Percentiles rank a stretch among this genome's conserved stretches.
phyloP scores from a whole-genome alignment of 2,797 vertebrate genomes.

The Sphenopsis melanotis region DNA sequence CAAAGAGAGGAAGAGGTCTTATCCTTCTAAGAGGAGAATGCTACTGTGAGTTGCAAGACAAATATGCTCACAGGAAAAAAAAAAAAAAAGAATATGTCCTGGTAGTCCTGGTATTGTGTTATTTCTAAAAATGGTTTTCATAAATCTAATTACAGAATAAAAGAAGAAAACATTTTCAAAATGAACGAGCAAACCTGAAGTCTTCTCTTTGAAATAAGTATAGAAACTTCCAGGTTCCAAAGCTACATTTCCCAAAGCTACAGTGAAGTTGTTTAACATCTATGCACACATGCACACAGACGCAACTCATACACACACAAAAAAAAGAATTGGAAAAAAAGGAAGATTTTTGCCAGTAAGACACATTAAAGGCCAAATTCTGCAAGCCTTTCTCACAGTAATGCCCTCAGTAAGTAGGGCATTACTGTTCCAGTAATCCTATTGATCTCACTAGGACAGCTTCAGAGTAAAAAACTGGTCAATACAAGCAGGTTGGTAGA shows the following conservation, averaged over 20 bases:
- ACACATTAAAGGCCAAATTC: background rate
- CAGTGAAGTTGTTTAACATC: background rate
- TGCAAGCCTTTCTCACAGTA: background rate
- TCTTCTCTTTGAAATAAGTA: background rate
- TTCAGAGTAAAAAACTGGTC: background rate
- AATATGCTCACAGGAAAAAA: background rate
- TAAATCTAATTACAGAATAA: background rate
- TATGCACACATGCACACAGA: background rate
- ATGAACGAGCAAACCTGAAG: background rate
- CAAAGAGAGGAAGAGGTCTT: background rate
- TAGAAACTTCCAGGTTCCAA: background rate
- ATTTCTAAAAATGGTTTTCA: background rate
- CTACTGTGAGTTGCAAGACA: background rate
- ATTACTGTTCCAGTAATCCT: background rate
- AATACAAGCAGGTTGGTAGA: background rate
- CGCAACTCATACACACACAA: background rate
- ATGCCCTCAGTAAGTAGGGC: background rate
- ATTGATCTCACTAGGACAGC: background rate
- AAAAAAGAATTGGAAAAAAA: background rate
- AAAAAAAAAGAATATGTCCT: background rate
- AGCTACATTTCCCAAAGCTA: background rate
- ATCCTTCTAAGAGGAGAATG: background rate
- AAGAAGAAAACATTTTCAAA: background rate
- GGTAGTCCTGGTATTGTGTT: background rate
- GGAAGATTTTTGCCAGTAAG: background rate